These are phyloP conservation scores for Chrysemys picta DNA, from an alignment of 2,113 vertebrate genomes.

Conservation along the genomic window DNA sequence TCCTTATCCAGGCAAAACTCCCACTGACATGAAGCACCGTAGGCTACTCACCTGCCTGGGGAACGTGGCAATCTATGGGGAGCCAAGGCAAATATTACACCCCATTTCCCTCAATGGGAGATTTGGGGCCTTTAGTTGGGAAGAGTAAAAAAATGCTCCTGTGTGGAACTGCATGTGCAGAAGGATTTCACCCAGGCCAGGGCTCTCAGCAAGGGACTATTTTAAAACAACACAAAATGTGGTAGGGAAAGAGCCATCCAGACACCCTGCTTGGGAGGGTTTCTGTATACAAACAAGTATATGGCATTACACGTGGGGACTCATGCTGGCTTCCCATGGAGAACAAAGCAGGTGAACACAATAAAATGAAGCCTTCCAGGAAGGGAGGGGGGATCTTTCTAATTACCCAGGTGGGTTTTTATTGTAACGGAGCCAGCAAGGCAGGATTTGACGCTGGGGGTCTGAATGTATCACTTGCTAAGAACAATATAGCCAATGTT, in stretches of 20 bases:
- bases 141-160: background rate
- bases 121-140: background rate
- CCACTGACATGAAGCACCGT: background rate
- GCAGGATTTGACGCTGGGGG: slow-evolving; percentile 68
- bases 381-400: background rate
- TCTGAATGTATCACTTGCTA: slow-evolving; percentile 67
- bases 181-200: fast-evolving
- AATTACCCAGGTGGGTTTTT: slow-evolving; percentile 70
- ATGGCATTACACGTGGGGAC: background rate
- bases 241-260: background rate
- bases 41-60: background rate
- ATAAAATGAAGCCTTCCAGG: slow-evolving; percentile 15
- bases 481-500: slow-evolving; percentile 39
- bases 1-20: background rate
- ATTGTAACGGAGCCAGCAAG: slow-evolving; percentile 38
- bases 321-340: fast-evolving
- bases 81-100: fast-evolving
- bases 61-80: fast-evolving
- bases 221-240: background rate
- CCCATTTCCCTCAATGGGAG: fast-evolving
- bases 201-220: fast-evolving
- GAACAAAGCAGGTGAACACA: background rate
- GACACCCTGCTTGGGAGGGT: background rate
- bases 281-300: background rate
- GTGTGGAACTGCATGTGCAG: background rate